Evolutionary conservation across 2,888 invertebrate genomes (phyloP).

Genomic region (Dysmachus trigonus): DNA sequence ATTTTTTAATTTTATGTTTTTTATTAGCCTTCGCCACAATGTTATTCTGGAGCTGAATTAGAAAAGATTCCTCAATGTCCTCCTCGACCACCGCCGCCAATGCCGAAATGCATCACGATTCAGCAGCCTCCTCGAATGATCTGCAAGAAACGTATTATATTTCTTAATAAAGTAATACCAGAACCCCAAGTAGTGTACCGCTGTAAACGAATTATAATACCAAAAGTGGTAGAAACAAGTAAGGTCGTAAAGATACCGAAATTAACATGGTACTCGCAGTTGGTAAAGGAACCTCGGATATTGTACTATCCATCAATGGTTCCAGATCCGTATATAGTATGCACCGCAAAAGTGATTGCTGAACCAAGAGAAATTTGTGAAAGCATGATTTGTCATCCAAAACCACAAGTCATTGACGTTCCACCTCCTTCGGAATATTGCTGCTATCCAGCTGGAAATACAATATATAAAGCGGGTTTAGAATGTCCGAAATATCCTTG

Average conservation of each 20-base stretch:
- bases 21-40: slow-evolving; percentile 59
- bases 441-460: slow-evolving; percentile 60
- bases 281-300: slow-evolving; percentile 60
- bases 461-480: slow-evolving; percentile 56
- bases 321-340: slow-evolving; percentile 61
- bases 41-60: slow-evolving; percentile 58
- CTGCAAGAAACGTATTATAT: slow-evolving; percentile 60
- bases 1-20: background rate
- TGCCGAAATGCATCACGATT: slow-evolving; percentile 59
- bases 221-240: slow-evolving; percentile 60
- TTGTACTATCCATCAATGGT: slow-evolving; percentile 59
- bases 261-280: slow-evolving; percentile 59
- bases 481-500: too few species aligned
- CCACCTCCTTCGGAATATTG: slow-evolving; percentile 60
- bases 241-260: slow-evolving; percentile 60
- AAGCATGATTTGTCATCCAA: slow-evolving; percentile 60
- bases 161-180: slow-evolving; percentile 58
- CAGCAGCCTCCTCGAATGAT: slow-evolving; percentile 60
- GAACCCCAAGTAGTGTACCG: slow-evolving; percentile 60
- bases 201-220: slow-evolving; percentile 59
- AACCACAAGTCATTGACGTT: slow-evolving; percentile 60
- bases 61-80: slow-evolving; percentile 60
- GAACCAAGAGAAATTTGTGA: slow-evolving; percentile 61
- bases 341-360: slow-evolving; percentile 58
- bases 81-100: slow-evolving; percentile 57